Evolutionary conservation across 2,888 invertebrate genomes (phyloP), one percentile per base, ranked within the genome.

Genomic region (Pristionchus fissidentatus): DNA sequence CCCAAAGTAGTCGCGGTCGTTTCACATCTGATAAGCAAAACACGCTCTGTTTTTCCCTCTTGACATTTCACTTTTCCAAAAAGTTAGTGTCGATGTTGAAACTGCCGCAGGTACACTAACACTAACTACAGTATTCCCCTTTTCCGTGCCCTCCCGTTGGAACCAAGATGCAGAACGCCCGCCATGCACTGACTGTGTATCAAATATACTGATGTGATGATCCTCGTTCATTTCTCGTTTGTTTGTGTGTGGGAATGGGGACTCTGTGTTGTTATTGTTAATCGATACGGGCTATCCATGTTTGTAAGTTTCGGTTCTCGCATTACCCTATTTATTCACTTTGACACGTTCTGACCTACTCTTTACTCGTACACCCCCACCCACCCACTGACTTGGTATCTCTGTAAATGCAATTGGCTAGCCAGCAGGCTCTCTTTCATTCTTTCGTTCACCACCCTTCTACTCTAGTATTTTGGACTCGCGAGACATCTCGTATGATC

Each of bases 181-280:
- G 62, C 62, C 62, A 66, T 70, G 41, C 75, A 77, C 75, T 77
- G 15, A 77, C 41, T 77, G 75, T 77, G 75, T 77, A 77, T 77
- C 49, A 77, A 77, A 77, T 77, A 77, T 77, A 77, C 75, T 77
- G 75, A 73, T 73, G 73, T 73, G 75, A 49, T 77, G 46, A 77
- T 52, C 49, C 15, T 32, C 4, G 75, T 49, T 1, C 32, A 22
- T 32, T 2, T 49, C 3, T 4, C 19, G 32, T 49, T 75, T 77
- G 75, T 49, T 19, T 22, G 15, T 46, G 49, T 46, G 43, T 77
- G 75, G 19, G 26, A 49, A 49, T 77, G 29, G 49, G 46, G 75
- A 19, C 32, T 26, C 26, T 73, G 41, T 73, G 41, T 26, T 49
- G 35, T 26, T 41, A 43, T 43, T 43, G 73, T 73, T 5, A 32